Base-by-base conservation (phyloP, 2,888 invertebrate genomes). In the Zelleria hepariella region DNA sequence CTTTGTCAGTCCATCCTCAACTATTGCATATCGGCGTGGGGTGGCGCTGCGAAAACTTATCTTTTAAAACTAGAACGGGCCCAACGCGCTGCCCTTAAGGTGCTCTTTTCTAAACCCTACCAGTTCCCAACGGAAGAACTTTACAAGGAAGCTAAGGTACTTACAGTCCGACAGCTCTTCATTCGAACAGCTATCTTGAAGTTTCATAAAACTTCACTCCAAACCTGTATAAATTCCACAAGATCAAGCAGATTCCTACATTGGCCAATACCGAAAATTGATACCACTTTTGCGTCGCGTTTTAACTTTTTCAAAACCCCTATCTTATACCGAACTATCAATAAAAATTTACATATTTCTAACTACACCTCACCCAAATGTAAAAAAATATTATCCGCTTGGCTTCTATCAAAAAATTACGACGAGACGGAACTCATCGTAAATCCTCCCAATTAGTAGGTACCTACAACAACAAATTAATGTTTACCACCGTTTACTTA, bases 61-160 rank as follows among this genome's bases (percentile, higher is more conserved):
- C 6, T 60, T 1, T 20, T 60, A 10, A 5, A 58, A 24, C 20
- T 57, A 2, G 57, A 58, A 49, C 27, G 59, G 32, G 57, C 56
- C 8, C 61, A 61, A 27, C 51, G 61, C 6, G 24, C 57, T 4
- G 47, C 59, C 6, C 42, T 61, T 26, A 61, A 61, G 25, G 59
- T 59, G 2, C 52, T 57, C 24, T 15, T 59, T 8, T 51, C 21
- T 8, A 55, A 58, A 60, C 48, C 55, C 42, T 15, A 15, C n/a
- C 10, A 2, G 42, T 42, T 15, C n/a, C 10, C 15, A 15, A 42
- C 42, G 6, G 42, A 42, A 15, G 42, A 15, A 26, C 58, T 42
- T 54, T 62, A 62, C 65, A 64, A 59, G 57, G 15, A 27, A n/a
- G n/a, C 24, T 32, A 18, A 8, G 48, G 24, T 26, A 3, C 58